phyloP scores from a whole-genome alignment of 1,140 invertebrate genomes.

The Tetraneura akinire region DNA sequence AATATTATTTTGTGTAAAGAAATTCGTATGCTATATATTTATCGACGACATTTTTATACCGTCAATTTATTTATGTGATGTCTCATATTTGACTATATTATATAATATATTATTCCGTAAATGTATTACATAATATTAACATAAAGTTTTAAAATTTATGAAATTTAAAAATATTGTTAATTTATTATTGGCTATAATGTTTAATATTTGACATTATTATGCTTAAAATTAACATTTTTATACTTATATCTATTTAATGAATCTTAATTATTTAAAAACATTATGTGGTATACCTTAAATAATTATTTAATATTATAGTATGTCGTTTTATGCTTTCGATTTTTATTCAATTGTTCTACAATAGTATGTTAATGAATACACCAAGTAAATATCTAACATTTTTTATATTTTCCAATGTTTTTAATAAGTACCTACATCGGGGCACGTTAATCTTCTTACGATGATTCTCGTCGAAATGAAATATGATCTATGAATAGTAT shows the following conservation, averaged over 20 bases:
- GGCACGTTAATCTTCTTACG: background rate
- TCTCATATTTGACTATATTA: constrained; percentile 1
- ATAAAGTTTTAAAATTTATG: no score
- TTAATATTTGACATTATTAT: background rate
- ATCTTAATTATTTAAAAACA: no score
- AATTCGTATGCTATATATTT: background rate
- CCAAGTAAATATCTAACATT: background rate
- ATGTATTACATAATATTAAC: no score
- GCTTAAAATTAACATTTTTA: no score
- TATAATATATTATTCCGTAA: no score
- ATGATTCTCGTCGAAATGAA: background rate
- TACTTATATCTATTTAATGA: no score
- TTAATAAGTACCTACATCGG: background rate
- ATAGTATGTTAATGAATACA: background rate
- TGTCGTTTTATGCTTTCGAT: background rate
- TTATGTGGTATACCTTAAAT: no score
- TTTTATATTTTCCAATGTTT: background rate
- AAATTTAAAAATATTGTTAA: no score
- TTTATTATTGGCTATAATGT: background rate
- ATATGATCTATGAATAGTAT: constrained; percentile 15
- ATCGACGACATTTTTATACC: background rate
- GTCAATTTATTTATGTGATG: background rate
- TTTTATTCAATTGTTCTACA: background rate
- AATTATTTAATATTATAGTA: background rate
- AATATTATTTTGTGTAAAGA: background rate